These are phyloP conservation scores for Venturia canescens DNA, from an alignment of 1,140 invertebrate species.

Conservation along the genomic window DNA sequence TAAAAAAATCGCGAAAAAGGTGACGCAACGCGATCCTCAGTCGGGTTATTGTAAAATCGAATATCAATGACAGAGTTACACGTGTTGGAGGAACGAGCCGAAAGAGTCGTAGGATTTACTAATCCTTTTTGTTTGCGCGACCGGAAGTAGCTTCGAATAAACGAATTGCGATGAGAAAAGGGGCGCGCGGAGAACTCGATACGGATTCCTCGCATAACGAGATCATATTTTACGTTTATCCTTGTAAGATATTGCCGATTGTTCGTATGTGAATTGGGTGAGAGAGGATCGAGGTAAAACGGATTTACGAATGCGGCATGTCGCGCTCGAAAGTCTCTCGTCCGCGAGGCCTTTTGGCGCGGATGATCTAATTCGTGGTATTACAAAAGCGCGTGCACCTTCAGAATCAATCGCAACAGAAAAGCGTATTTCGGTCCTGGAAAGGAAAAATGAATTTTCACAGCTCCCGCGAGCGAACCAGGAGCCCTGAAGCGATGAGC, in stretches of 20 bases:
- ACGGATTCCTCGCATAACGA: background rate
- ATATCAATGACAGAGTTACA: conserved; percentile 9
- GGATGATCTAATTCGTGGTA: too few species aligned
- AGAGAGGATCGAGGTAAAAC: background rate
- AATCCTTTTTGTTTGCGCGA: too few species aligned
- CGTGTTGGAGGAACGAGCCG: background rate
- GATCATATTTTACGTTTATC: background rate
- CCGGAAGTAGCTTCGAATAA: conserved; percentile 6
- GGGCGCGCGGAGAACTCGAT: background rate
- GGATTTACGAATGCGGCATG: too few species aligned
- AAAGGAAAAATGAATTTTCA: too few species aligned
- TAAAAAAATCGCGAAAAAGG: background rate
- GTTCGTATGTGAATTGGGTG: background rate
- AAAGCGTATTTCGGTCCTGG: too few species aligned
- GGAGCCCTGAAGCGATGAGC: too few species aligned
- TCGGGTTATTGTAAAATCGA: background rate
- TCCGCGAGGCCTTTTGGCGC: too few species aligned
- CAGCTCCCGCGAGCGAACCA: too few species aligned
- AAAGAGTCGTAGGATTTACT: too few species aligned
- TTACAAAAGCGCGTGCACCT: too few species aligned
- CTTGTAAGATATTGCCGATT: background rate
- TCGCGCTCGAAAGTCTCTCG: too few species aligned
- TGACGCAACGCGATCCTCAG: background rate
- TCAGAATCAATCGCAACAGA: too few species aligned
- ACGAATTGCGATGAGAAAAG: conserved; percentile 4